Conservation (phyloP, 1,140 invertebrate species). For the Reticulitermes speratus region DNA sequence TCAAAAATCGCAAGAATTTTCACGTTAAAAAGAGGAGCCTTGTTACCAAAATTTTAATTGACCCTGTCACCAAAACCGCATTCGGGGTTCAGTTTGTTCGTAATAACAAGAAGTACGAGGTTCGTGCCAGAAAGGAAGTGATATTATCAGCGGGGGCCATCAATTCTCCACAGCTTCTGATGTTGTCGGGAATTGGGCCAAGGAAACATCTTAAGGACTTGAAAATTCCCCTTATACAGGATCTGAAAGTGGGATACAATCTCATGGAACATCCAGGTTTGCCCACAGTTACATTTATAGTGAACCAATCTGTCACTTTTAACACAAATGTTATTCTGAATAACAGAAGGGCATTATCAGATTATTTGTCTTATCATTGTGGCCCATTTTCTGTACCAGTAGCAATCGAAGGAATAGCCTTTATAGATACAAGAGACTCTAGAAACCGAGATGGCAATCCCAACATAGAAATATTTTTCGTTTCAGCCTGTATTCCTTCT, state of each 20-base stretch:
- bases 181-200: conserved; percentile 80
- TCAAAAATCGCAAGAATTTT: conserved; percentile 61
- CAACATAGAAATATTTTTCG: conserved; percentile 71
- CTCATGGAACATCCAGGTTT: conserved; percentile 76
- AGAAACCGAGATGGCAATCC: conserved; percentile 63
- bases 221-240: conserved; percentile 61
- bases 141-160: conserved; percentile 73
- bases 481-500: conserved; percentile 54
- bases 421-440: conserved; percentile 68
- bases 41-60: conserved; percentile 72
- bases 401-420: conserved; percentile 77
- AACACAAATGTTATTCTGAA: conserved; percentile 33
- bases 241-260: conserved; percentile 75
- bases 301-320: conserved; percentile 51
- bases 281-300: conserved; percentile 65
- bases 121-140: conserved; percentile 68
- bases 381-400: conserved; percentile 76
- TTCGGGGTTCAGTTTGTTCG: conserved; percentile 63
- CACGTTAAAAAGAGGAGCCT: conserved; percentile 62
- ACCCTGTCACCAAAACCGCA: conserved; percentile 61
- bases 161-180: conserved; percentile 73
- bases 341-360: conserved; percentile 43
- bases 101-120: conserved; percentile 52
- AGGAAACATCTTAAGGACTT: conserved; percentile 61
- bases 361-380: conserved; percentile 54